Evolutionary conservation across 2,113 vertebrate species (phyloP).

Genomic region (Asarcornis scutulata): DNA sequence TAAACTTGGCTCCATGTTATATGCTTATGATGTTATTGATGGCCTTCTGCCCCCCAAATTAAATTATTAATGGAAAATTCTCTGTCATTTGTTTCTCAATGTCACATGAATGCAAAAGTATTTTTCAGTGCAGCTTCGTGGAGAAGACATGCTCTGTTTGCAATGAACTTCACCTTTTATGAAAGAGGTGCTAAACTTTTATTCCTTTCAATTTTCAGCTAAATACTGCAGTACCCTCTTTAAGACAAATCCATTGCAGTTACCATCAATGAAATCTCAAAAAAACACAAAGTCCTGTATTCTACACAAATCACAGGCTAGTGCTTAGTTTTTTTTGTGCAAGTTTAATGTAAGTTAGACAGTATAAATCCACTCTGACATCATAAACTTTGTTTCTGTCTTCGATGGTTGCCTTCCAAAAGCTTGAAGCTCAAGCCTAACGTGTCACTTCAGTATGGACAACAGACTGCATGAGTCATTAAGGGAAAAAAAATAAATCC

Average conservation of each 20-base stretch:
- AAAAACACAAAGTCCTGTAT: not conserved
- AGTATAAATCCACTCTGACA: not conserved
- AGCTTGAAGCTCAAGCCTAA: constrained; percentile 4
- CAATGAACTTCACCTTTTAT: not conserved
- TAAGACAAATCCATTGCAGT: not conserved
- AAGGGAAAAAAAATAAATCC: not conserved
- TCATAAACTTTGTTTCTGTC: not conserved
- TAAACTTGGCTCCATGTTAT: constrained; percentile 20
- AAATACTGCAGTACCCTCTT: not conserved
- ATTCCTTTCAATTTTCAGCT: not conserved
- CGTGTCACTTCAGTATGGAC: not conserved
- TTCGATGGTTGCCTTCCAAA: not conserved
- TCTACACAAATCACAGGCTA: not conserved
- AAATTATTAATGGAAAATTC: constrained; percentile 62
- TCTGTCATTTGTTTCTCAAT: constrained; percentile 62
- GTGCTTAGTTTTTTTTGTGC: not conserved
- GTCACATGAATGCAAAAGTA: constrained; percentile 57
- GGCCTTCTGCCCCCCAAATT: constrained; percentile 46
- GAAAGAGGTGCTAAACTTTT: not conserved
- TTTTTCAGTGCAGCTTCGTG: constrained; percentile 29
- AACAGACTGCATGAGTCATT: not conserved
- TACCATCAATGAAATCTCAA: not conserved
- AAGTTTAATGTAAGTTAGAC: not conserved
- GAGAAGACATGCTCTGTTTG: constrained; percentile 12
- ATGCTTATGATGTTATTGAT: constrained; percentile 34